Base-by-base conservation (phyloP, 2,797 vertebrate species). In the Vultur gryphus region DNA sequence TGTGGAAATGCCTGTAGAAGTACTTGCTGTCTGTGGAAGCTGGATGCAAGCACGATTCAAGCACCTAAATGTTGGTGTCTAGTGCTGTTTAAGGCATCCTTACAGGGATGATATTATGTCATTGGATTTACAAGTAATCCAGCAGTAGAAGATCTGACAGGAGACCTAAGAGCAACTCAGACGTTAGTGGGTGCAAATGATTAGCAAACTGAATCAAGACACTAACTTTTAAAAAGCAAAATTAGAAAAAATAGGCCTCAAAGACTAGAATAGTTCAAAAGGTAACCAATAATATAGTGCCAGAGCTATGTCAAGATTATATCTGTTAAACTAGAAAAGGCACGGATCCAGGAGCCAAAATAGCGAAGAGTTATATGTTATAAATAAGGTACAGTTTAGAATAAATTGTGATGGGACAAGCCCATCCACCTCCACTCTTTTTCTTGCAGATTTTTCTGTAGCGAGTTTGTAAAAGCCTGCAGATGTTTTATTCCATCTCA, bases 391-490 rank as follows among this genome's bases (percentile, higher is more conserved):
- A 41, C 2, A 58, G 6, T 57, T 86, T n/a, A 21, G 11, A 51
- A 66, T 28, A 66, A 84, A 66, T 33, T 59, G 58, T 52, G 15
- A 28, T 14, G 5, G 33, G 33, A 69, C 8, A 66, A 82, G 6
- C 4, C 20, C 64, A 52, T 49, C 8, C 6, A 16, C 8, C 21
- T 62, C 33, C 2, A 1, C 16, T 39, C 23, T 85, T 4, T 17
- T 8, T 52, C 33, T 23, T 70, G 13, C 7, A 48, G 29, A 41
- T 35, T 64, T 64, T 91, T 79, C n/a, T 48, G 23, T 18, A 49
- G 13, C 0, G 0, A 37, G 16, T 33, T 82, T 78, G 9, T 21
- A 52, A 88, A 85, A 23, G 10, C 11, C 18, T 69, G 24, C 6
- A 15, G 2, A 16, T 58, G 7, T 17, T 59, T 90, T 51, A 18